Base-by-base conservation (phyloP, 2,113 vertebrate species). In the Chloebia gouldiae region DNA sequence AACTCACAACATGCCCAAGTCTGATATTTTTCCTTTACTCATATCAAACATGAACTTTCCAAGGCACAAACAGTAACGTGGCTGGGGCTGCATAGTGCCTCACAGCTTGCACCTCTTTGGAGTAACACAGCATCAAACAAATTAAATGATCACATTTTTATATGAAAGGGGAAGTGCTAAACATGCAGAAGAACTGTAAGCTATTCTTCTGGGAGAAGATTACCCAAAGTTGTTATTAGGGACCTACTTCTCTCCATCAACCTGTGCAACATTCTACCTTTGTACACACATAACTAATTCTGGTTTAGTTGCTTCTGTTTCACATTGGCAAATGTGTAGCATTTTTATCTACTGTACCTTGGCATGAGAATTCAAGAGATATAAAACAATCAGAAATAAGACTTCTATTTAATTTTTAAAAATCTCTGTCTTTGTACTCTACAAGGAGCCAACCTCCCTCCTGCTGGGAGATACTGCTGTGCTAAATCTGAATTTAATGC, bases 401-500 rank as follows among this genome's bases (percentile, higher is more conserved):
- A 37, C n/a, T 63, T 75, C 22, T 53, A 84, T 83, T 86, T 72
- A 6, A 6, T 66, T 88, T 81, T 76, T 83, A 47, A 88, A 93
- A 93, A 88, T 83, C 64, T 86, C 69, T 68, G 22, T 59, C 24
- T 71, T 95, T 93, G 64, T 59, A 73, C 40, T n/a, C 79, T 61
- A 65, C 37, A 93, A 84, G 68, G 81, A 97, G 56, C 63, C 81
- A 91, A 73, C 69, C 23, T 75, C 47, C 68, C 61, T 81, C 86
- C 87, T 56, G 59, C 75, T 90, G 76, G 40, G 88, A 91, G 59
- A 76, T 78, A 86, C 49, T 68, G 76, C 87, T 70, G 40, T 85
- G 81, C 77, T 91, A 91, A 88, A 95, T 44, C 90, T 95, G 79
- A 93, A 91, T 94, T 90, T 92, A 95, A 90, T 86, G 57, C 79